These are phyloP conservation scores for Metellina segmentata DNA, from an alignment of 2,888 invertebrate species.

Conservation along the genomic window DNA sequence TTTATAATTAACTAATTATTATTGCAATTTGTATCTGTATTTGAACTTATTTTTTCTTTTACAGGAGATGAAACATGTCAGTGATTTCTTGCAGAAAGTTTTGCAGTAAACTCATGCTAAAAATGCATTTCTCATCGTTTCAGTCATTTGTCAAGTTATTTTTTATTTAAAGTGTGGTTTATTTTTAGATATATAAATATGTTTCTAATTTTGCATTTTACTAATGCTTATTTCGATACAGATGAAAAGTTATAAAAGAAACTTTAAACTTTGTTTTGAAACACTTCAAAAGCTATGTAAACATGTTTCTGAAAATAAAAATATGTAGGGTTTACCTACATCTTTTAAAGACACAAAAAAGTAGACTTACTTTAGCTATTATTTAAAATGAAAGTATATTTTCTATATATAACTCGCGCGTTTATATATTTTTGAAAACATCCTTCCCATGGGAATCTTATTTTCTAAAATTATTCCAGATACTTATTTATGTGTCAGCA, in stretches of 20 bases:
- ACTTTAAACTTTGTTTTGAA: too few species aligned
- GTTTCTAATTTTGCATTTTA: constrained; percentile 18
- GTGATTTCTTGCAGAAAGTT: constrained; percentile 80
- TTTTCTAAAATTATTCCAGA: too few species aligned
- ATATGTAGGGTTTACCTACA: neutral
- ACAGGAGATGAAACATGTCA: constrained; percentile 84
- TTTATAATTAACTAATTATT: neutral
- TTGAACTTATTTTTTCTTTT: constrained; percentile 73
- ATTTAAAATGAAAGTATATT: neutral
- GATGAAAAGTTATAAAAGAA: neutral
- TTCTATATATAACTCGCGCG: neutral
- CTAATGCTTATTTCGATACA: neutral
- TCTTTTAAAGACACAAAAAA: neutral
- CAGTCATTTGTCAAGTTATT: constrained; percentile 14
- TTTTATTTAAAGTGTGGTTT: constrained; percentile 26
- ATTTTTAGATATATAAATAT: constrained; percentile 7
- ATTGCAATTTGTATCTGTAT: constrained; percentile 14
- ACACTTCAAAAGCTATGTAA: too few species aligned
- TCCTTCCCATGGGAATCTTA: too few species aligned
- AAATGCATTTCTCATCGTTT: constrained; percentile 35
- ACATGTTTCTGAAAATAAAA: too few species aligned
- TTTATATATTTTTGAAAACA: too few species aligned
- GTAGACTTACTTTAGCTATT: constrained; percentile 2
- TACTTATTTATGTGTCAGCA: too few species aligned
- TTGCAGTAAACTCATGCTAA: constrained; percentile 76